Percentiles rank a stretch among this genome's conserved stretches.
Conservation (phyloP, 2,113 vertebrate genomes). For the Nothocercus julius region DNA sequence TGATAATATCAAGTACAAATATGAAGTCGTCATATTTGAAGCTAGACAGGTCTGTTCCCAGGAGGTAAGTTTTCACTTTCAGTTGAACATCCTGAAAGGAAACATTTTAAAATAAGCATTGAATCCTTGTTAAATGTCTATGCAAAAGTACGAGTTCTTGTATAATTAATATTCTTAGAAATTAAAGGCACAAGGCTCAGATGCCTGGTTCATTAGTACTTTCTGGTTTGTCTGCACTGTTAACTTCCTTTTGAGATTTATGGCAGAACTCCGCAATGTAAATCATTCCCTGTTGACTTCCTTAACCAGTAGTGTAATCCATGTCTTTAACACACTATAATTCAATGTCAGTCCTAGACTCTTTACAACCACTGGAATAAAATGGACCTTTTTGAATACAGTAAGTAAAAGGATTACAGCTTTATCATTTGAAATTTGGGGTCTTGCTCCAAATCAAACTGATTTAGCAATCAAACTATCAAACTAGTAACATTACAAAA, state of each 20-base stretch:
- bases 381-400: background rate
- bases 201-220: background rate
- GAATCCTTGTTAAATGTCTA: background rate
- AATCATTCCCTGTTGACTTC: background rate
- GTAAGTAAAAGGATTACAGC: background rate
- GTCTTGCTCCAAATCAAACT: background rate
- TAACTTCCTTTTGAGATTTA: background rate
- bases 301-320: background rate
- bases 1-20: slow-evolving; percentile 96
- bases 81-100: slow-evolving; percentile 93
- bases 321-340: background rate
- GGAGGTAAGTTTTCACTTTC: slow-evolving; percentile 97
- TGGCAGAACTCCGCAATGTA: background rate
- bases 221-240: background rate
- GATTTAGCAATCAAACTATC: background rate
- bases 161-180: background rate
- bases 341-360: background rate
- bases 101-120: background rate
- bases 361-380: background rate
- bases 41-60: slow-evolving; percentile 97
- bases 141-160: background rate
- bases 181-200: background rate
- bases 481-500: background rate
- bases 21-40: slow-evolving; percentile 99
- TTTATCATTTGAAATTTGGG: background rate